Percentiles rank a stretch among this genome's conserved stretches.
phyloP scores from a whole-genome alignment of 2,888 invertebrate species.

The Diplolepis rosae region DNA sequence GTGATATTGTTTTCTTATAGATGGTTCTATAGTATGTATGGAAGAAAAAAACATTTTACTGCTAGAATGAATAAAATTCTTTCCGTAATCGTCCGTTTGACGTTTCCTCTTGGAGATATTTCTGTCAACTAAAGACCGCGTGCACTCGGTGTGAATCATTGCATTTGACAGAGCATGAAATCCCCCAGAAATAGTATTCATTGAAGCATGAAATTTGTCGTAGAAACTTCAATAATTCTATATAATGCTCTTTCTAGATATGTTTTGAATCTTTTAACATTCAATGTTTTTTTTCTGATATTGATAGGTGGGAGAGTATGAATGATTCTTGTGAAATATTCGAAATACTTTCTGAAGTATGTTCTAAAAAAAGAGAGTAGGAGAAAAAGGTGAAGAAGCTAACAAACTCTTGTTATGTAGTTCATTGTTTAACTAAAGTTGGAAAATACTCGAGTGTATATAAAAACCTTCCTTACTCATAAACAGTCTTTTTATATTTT shows the following conservation, averaged over 20 bases:
- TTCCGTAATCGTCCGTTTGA: slow-evolving; percentile 2
- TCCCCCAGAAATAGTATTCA: slow-evolving; percentile 22
- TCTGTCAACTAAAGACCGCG: slow-evolving; percentile 26
- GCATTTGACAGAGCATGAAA: slow-evolving; percentile 29
- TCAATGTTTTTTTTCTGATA: slow-evolving; percentile 36
- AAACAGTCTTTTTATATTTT: slow-evolving; percentile 9
- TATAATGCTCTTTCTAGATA: slow-evolving; percentile 6
- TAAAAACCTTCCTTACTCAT: neutral
- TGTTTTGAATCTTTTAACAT: neutral
- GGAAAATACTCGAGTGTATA: neutral
- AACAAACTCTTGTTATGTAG: neutral
- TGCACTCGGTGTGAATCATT: slow-evolving; percentile 13
- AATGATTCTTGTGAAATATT: neutral
- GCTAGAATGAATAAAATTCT: neutral
- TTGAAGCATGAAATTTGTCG: slow-evolving; percentile 24
- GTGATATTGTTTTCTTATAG: neutral
- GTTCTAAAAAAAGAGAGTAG: neutral
- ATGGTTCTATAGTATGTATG: neutral
- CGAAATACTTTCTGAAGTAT: neutral
- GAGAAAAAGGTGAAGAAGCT: neutral
- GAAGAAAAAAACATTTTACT: neutral
- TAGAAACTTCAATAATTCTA: slow-evolving; percentile 25
- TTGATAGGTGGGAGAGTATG: slow-evolving; percentile 31
- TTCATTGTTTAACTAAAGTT: neutral
- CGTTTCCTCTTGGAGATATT: slow-evolving; percentile 8